Base-by-base conservation (phyloP, 2,797 vertebrate genomes). In the Hippoglossus hippoglossus region DNA sequence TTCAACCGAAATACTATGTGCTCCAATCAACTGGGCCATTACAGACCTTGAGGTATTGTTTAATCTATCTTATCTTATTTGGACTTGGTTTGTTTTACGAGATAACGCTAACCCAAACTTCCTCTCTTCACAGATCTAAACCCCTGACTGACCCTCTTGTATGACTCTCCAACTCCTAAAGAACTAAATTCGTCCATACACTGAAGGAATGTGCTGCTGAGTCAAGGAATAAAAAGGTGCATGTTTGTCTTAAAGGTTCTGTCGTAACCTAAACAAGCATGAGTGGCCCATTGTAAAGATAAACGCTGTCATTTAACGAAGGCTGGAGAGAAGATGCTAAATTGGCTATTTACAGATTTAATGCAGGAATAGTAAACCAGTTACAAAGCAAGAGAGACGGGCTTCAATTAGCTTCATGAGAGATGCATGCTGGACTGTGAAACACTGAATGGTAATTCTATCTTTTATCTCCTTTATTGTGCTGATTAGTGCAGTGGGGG, bases 391-490 rank as follows among this genome's bases (percentile, higher is more conserved):
- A 76, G 59, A 88, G 66, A 76, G 77, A 86, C 58, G 51, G 62
- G 76, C 79, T 87, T 90, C 75, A 90, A 85, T 91, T 90, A 91
- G 85, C 86, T 80, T 83, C 89, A 92, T 90, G 84, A 83, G 80
- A 83, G 79, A 67, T 72, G 82, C 86, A 87, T 81, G 78, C 77
- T 71, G 73, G 62, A 75, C 86, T 91, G 87, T 73, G 77, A 87
- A 89, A 89, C 88, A 91, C 90, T 93, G 88, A 93, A 89, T 94
- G 90, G 72, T 91, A 90, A 94, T 94, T 87, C 62, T 73, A 77
- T 84, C 87, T 92, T 91, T 90, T 91, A 89, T 82, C 89, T 79
- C 63, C 80, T 90, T 91, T 91, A 88, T 91, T 90, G 89, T 91
- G 88, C 83, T 89, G 91, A 90, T 90, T 82, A 82, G 87, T 88